Percentiles rank a stretch among this genome's conserved stretches.
Conservation (phyloP, 53 echinoderm and acorn worm species). For the Henricia sp. region DNA sequence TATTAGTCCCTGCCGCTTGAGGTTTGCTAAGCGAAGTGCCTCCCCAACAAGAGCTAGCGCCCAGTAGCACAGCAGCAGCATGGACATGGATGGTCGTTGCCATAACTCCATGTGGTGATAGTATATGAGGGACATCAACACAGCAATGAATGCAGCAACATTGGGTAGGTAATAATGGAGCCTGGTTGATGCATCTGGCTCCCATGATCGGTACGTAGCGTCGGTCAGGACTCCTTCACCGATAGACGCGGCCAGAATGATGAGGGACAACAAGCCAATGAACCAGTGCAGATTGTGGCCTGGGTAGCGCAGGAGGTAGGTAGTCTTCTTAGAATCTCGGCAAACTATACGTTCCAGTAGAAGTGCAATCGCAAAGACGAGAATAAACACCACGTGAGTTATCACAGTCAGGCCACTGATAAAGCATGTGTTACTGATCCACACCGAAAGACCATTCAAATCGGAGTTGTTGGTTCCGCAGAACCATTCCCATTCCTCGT, state of each 20-base stretch:
- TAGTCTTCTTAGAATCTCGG: constrained; percentile 39
- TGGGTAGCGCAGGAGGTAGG: constrained; percentile 57
- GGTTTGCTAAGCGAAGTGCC: constrained; percentile 57
- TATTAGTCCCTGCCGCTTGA: constrained; percentile 36
- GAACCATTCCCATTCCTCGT: constrained; percentile 76
- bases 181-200: constrained; percentile 69
- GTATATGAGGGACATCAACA: constrained; percentile 63
- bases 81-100: constrained; percentile 66
- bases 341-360: constrained; percentile 28
- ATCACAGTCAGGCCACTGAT: constrained; percentile 64
- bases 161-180: constrained; percentile 84
- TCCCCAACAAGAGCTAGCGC: constrained; percentile 41
- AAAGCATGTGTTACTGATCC: constrained; percentile 90
- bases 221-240: constrained; percentile 75
- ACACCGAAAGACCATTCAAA: constrained; percentile 46
- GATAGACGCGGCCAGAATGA: constrained; percentile 31
- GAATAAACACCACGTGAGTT: constrained; percentile 66
- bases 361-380: constrained; percentile 58
- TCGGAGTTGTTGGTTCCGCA: constrained; percentile 74
- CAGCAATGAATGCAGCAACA: constrained; percentile 60
- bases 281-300: constrained; percentile 65
- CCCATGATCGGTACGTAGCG: constrained; percentile 47
- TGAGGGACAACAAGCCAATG: background rate
- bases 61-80: constrained; percentile 76
- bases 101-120: constrained; percentile 86